These are phyloP conservation scores for Dynastes maya DNA, from an alignment of 2,888 invertebrate genomes.

Conservation along the genomic window DNA sequence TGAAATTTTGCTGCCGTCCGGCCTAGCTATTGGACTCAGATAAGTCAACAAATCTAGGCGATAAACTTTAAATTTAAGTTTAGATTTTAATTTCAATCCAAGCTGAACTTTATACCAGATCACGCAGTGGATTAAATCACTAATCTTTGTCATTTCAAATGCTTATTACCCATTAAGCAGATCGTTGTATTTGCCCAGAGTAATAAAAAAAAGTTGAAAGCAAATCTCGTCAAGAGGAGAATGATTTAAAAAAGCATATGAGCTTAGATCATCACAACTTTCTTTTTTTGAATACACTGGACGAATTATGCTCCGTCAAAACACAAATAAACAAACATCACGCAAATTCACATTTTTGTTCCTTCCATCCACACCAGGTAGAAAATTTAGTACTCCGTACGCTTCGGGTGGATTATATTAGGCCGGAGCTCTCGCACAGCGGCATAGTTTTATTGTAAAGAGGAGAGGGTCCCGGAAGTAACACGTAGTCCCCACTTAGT, in stretches of 20 bases:
- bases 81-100: no score
- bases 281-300: not conserved
- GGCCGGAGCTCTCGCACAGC: not conserved
- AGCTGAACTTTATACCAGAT: no score
- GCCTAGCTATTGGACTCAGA: no score
- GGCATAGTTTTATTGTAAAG: conserved; percentile 35
- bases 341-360: conserved; percentile 33
- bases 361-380: not conserved
- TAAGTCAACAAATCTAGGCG: no score
- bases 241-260: conserved; percentile 14
- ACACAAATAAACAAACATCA: conserved; percentile 25
- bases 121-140: no score
- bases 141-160: no score
- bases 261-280: conserved; percentile 18
- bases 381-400: not conserved
- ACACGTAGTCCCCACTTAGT: conserved; percentile 57
- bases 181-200: no score
- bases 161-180: no score
- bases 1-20: no score
- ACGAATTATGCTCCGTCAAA: conserved; percentile 17
- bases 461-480: conserved; percentile 60
- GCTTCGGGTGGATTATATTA: not conserved
- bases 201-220: not conserved
- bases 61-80: no score
- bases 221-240: conserved; percentile 5